These are phyloP conservation scores for Eilema depressum DNA, from an alignment of 2,888 invertebrate genomes.

Conservation along the genomic window DNA sequence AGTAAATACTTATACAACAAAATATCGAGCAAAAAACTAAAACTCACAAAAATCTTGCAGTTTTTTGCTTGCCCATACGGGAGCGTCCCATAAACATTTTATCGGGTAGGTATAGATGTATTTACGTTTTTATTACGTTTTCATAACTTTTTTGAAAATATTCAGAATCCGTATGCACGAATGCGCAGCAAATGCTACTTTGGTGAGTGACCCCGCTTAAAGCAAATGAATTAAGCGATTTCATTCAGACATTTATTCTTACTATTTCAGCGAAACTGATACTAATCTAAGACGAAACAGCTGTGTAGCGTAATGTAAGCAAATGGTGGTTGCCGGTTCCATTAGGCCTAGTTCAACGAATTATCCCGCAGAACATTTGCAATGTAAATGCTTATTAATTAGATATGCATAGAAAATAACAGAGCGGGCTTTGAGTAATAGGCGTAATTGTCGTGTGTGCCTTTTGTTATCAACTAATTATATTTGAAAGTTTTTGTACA, in stretches of 20 bases:
- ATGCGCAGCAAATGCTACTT: no score
- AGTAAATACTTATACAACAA: no score
- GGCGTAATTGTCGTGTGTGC: conserved; percentile 57
- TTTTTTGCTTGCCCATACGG: no score
- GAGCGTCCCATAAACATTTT: no score
- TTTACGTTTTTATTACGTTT: no score
- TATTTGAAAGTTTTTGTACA: conserved; percentile 26
- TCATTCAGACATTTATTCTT: not conserved
- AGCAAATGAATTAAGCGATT: no score
- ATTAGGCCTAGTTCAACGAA: conserved; percentile 43
- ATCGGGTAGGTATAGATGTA: no score
- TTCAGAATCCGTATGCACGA: no score
- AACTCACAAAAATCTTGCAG: no score
- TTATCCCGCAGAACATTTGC: conserved; percentile 66
- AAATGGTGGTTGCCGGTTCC: conserved; percentile 43
- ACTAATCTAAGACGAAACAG: not conserved
- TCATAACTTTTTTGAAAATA: no score
- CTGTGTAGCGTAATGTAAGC: conserved; percentile 3
- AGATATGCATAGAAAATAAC: conserved; percentile 78
- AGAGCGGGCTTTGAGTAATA: conserved; percentile 46
- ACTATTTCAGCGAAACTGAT: not conserved
- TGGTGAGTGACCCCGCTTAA: no score
- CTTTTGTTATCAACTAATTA: conserved; percentile 35
- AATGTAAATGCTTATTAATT: conserved; percentile 76
- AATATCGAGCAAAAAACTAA: no score